Conservation (phyloP, 2,113 vertebrate species). For the Spea multiplicata region DNA sequence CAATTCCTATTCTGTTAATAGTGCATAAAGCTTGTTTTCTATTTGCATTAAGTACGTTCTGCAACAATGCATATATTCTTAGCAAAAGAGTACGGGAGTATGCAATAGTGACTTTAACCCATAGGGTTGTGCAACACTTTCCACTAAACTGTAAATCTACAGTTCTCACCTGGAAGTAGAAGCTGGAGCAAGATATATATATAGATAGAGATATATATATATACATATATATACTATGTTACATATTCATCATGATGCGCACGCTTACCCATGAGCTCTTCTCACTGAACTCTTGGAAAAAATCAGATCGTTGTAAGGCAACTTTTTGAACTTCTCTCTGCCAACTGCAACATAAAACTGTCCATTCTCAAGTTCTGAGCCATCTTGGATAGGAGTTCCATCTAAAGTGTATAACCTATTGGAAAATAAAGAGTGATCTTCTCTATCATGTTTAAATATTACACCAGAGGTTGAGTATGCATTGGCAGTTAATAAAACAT, state of each 20-base stretch:
- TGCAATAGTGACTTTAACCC: no score
- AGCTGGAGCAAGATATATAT: no score
- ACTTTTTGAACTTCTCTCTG: slow-evolving; percentile 89
- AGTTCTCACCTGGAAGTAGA: no score
- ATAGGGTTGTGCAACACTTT: no score
- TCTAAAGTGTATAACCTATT: slow-evolving; percentile 84
- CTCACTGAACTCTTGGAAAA: slow-evolving; percentile 76
- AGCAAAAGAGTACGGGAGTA: no score
- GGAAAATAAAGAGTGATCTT: slow-evolving; percentile 23
- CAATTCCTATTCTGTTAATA: no score
- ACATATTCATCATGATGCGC: background rate
- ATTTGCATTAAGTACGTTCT: no score
- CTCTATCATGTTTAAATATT: background rate
- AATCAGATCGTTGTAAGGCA: slow-evolving; percentile 81
- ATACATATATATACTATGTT: no score
- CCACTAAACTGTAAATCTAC: no score
- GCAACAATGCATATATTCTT: no score
- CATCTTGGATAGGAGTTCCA: slow-evolving; percentile 78
- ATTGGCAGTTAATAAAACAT: background rate
- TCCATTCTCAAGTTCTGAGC: slow-evolving; percentile 82
- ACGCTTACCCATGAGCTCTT: slow-evolving; percentile 77
- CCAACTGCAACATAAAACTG: slow-evolving; percentile 94
- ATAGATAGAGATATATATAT: no score
- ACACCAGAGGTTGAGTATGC: background rate
- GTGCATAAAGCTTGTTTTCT: no score